These are phyloP conservation scores for Agrotis segetum DNA, from an alignment of 2,888 invertebrate genomes.

Conservation along the genomic window DNA sequence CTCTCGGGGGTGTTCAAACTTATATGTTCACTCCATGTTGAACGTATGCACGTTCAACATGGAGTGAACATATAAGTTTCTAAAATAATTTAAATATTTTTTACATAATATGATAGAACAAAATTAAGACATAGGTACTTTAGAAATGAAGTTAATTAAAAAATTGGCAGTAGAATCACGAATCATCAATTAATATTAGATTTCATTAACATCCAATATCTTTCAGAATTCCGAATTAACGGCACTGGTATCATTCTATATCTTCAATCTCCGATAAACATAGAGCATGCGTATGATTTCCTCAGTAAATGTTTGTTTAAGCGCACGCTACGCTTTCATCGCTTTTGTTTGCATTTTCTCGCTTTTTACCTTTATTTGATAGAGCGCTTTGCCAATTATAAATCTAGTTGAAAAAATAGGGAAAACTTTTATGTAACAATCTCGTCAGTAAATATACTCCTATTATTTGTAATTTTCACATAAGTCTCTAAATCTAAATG, in stretches of 20 bases:
- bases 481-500: not conserved
- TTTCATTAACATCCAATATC: not conserved
- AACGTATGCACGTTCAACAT: no score
- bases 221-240: not conserved
- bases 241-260: constrained; percentile 4
- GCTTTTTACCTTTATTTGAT: constrained; percentile 18
- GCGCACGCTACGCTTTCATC: constrained; percentile 19
- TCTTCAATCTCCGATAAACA: constrained; percentile 22
- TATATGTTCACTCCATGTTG: no score
- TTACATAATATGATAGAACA: no score
- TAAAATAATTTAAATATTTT: no score
- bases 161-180: not conserved
- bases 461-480: not conserved
- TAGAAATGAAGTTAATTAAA: no score
- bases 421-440: not conserved
- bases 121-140: no score
- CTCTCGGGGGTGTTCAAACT: no score
- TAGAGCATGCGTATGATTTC: constrained; percentile 10
- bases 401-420: not conserved
- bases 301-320: constrained; percentile 24
- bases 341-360: constrained; percentile 6
- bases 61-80: no score
- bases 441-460: not conserved
- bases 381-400: constrained; percentile 1
- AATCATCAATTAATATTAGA: not conserved